Evolutionary conservation across 30 jellyfish, hydroid and myxozoan genomes (phyloP).

Genomic region (Phacellophora camtschatica): DNA sequence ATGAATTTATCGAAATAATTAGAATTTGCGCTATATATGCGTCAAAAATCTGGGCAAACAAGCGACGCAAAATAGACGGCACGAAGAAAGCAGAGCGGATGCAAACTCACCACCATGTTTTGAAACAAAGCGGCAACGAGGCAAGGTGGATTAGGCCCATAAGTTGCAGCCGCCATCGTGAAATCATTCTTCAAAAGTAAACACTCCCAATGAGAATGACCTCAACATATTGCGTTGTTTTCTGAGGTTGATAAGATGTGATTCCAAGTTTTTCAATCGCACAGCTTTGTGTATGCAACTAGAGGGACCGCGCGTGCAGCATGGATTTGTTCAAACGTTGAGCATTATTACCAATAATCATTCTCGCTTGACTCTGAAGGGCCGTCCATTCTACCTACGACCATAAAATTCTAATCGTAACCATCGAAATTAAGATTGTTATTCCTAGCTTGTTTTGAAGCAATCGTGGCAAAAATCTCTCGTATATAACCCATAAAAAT

Average conservation of each 20-base stretch:
- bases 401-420: no score
- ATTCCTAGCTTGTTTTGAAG: no score
- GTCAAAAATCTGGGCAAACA: slow-evolving; percentile 21
- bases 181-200: background rate
- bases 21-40: slow-evolving; percentile 14
- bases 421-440: no score
- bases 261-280: slow-evolving; percentile 28
- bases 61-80: background rate
- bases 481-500: no score
- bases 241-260: slow-evolving; percentile 19
- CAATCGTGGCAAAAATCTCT: no score
- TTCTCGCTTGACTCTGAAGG: no score
- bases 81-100: background rate
- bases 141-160: background rate
- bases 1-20: background rate
- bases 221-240: slow-evolving; percentile 3
- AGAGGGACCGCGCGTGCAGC: slow-evolving; percentile 33
- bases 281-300: slow-evolving; percentile 15
- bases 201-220: background rate
- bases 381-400: no score
- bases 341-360: no score
- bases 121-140: background rate
- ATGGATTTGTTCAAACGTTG: background rate
- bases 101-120: background rate
- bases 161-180: background rate